Conservation (phyloP, 2,888 invertebrate genomes). For the Blera fallax region DNA sequence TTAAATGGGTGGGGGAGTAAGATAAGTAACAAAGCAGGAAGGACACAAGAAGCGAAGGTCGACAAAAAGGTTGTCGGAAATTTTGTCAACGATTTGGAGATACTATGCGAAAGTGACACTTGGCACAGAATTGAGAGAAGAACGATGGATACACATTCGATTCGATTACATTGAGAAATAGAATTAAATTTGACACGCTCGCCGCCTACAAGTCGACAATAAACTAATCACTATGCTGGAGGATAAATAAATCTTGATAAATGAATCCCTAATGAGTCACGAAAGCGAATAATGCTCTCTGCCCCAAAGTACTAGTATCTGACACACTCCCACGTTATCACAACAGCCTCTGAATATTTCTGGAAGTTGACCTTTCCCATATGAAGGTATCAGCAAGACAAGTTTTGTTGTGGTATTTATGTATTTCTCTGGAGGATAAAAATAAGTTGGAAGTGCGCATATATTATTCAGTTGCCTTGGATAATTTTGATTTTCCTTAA, state of each 20-base stretch:
- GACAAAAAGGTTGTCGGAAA: conserved; percentile 5
- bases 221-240: background rate
- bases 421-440: background rate
- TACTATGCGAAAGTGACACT: background rate
- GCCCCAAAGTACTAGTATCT: background rate
- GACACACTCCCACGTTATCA: background rate
- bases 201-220: background rate
- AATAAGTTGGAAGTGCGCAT: background rate
- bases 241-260: background rate
- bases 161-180: background rate
- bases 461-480: background rate
- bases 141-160: too few relatives aligned
- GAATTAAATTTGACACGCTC: background rate
- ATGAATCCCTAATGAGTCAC: background rate
- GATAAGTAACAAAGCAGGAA: background rate
- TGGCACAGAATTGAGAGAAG: too few relatives aligned
- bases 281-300: too few relatives aligned
- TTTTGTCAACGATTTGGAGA: background rate
- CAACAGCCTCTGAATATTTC: background rate
- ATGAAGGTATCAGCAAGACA: background rate
- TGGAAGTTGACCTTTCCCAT: background rate
- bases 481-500: too few relatives aligned
- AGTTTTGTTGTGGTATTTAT: background rate
- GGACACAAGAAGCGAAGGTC: background rate
- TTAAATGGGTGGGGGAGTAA: background rate